These are phyloP conservation scores for Hyperoodon ampullatus DNA, from an alignment of 2,113 vertebrate species.

Conservation along the genomic window DNA sequence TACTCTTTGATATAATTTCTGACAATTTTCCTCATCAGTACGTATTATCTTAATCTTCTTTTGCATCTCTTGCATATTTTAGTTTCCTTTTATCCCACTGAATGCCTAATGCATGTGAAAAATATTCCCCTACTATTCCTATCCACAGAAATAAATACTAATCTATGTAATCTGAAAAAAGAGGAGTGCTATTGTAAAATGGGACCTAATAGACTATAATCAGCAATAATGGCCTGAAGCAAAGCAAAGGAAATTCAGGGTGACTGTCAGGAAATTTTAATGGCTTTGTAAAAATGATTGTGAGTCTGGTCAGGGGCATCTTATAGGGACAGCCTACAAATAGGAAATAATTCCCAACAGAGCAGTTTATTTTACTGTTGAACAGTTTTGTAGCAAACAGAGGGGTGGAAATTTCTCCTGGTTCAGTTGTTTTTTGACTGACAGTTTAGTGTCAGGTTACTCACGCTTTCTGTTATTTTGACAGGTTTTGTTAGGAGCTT, in stretches of 20 bases:
- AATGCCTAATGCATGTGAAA: constrained; percentile 21
- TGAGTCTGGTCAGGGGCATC: not conserved
- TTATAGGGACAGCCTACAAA: constrained; percentile 24
- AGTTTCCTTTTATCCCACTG: not conserved
- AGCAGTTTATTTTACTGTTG: constrained; percentile 61
- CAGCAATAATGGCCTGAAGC: constrained; percentile 52
- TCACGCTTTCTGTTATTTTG: not conserved
- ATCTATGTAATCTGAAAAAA: constrained; percentile 40
- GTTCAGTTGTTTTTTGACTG: constrained; percentile 21
- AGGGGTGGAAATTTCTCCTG: not conserved
- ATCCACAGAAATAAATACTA: constrained; percentile 47
- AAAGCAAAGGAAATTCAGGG: constrained; percentile 38
- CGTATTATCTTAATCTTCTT: constrained; percentile 57
- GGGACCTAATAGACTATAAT: constrained; percentile 39
- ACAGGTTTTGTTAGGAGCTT: constrained; percentile 19
- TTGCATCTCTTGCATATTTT: constrained; percentile 11
- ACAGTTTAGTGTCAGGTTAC: constrained; percentile 19
- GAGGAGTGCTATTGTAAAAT: constrained; percentile 33
- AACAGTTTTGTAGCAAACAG: constrained; percentile 25
- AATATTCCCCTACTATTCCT: not conserved
- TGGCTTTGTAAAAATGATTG: constrained; percentile 49
- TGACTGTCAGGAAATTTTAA: constrained; percentile 54
- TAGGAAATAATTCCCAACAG: constrained; percentile 39
- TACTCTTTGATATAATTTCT: constrained; percentile 14
- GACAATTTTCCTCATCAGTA: not conserved